Conservation (phyloP, 2,113 vertebrate species). For the Chrysochloris asiatica region DNA sequence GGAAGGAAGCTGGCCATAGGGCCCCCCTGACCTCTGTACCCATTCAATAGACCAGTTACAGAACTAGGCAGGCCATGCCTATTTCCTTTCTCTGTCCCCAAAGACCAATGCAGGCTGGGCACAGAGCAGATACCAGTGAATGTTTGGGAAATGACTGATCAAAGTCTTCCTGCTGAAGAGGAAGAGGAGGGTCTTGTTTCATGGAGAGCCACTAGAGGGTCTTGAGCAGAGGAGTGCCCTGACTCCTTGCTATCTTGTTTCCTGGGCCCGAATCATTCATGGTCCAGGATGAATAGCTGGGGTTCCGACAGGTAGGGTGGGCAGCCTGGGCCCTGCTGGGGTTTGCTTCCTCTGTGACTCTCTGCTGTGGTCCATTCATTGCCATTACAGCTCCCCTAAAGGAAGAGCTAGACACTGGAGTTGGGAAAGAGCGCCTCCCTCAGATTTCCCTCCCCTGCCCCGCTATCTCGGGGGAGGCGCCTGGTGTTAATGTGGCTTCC, state of each 20-base stretch:
- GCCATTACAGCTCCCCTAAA: neutral
- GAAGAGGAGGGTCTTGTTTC: neutral
- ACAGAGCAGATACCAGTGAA: neutral
- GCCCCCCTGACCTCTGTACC: neutral
- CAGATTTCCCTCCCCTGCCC: neutral
- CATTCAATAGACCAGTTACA: neutral
- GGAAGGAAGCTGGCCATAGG: neutral
- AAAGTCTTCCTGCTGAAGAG: rapidly evolving
- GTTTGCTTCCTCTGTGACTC: neutral
- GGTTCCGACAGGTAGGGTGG: neutral
- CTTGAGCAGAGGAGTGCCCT: neutral
- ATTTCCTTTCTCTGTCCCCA: neutral
- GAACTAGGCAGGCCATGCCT: neutral
- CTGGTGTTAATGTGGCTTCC: neutral
- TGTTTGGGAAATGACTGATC: neutral
- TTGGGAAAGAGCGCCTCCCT: neutral
- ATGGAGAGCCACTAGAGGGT: neutral
- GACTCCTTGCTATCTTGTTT: neutral
- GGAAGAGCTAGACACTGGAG: neutral
- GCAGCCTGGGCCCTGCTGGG: neutral
- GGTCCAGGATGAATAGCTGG: neutral
- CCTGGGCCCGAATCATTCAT: neutral
- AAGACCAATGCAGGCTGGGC: neutral
- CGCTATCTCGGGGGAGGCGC: neutral
- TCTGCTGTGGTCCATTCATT: neutral